Conservation (phyloP, 1,140 invertebrate species). For the Bemisia tabaci region DNA sequence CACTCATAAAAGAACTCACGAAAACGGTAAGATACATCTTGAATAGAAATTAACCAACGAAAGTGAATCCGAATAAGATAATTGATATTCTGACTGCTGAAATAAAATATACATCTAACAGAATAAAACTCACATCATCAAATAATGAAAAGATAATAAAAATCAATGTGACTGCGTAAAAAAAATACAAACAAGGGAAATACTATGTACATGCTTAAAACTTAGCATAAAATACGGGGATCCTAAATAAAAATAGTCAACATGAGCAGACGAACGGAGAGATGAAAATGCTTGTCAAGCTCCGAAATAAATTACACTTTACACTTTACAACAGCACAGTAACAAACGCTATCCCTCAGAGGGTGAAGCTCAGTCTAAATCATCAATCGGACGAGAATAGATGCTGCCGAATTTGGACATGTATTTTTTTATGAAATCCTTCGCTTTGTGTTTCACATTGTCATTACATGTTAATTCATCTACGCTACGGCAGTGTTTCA, state of each 20-base stretch:
- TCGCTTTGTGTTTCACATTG: slow-evolving; percentile 83
- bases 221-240: neutral
- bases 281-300: neutral
- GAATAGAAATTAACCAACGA: too few species aligned
- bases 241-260: neutral
- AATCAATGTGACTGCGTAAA: neutral
- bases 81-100: neutral
- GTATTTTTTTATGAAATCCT: slow-evolving; percentile 89
- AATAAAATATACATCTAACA: neutral
- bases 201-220: neutral
- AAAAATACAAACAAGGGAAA: neutral
- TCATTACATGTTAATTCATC: slow-evolving; percentile 82
- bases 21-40: too few species aligned
- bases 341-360: neutral
- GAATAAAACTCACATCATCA: neutral
- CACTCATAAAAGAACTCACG: too few species aligned
- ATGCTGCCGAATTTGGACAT: slow-evolving; percentile 79
- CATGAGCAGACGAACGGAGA: neutral
- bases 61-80: too few species aligned
- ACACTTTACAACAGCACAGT: neutral
- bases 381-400: slow-evolving; percentile 1
- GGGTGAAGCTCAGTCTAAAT: neutral
- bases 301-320: neutral
- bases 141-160: neutral
- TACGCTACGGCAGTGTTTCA: slow-evolving; percentile 67